phyloP scores from a whole-genome alignment of 2,113 vertebrate genomes.

The Tretioscincus oriximinensis region DNA sequence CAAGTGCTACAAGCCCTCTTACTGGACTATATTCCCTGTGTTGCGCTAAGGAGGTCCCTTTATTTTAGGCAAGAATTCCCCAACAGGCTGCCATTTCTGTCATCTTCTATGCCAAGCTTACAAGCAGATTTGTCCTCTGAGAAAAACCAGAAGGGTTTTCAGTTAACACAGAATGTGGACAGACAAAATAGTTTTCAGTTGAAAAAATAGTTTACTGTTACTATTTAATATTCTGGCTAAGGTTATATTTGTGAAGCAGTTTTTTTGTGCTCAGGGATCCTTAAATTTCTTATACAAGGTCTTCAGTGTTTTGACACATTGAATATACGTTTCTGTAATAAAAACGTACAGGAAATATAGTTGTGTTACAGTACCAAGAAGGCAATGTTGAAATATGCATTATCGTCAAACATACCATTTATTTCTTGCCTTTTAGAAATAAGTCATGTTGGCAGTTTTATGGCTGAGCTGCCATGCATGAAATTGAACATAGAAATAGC shows the following conservation, averaged over 20 bases:
- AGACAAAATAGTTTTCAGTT: not conserved
- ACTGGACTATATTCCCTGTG: too few relatives aligned
- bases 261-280: not conserved
- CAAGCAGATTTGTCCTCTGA: not conserved
- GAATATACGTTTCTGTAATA: not conserved
- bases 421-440: conserved; percentile 11
- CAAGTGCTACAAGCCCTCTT: too few relatives aligned
- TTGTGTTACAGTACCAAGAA: not conserved
- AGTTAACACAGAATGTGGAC: not conserved
- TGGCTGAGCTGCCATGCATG: not conserved
- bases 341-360: not conserved
- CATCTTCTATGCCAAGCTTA: not conserved
- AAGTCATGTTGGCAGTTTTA: not conserved
- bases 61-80: not conserved
- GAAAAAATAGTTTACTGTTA: not conserved
- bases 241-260: not conserved
- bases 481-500: not conserved
- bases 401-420: not conserved
- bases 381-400: not conserved
- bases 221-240: not conserved
- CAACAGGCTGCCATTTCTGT: not conserved
- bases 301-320: accelerated
- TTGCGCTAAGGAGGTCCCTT: not conserved
- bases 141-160: not conserved
- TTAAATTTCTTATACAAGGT: not conserved